Evolutionary conservation across 2,113 vertebrate genomes (phyloP).

Genomic region (Delphinapterus leucas): DNA sequence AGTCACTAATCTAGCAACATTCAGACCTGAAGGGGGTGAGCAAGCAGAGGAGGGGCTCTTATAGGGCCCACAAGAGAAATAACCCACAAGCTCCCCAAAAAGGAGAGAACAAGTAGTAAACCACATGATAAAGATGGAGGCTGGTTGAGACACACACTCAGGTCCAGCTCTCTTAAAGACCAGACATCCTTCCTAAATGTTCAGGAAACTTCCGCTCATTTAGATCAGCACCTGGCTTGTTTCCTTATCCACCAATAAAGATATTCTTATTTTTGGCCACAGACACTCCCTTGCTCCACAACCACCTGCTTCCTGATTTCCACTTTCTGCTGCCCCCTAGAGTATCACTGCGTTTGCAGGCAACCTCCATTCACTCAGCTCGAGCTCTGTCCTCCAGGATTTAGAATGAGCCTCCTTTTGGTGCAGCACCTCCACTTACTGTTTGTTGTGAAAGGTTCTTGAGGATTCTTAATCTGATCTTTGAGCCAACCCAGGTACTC

Average conservation of each 20-base stretch:
- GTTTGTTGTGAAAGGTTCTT: background rate
- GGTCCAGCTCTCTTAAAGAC: background rate
- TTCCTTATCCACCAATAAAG: slow-evolving; percentile 12
- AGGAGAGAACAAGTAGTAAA: background rate
- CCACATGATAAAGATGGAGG: background rate
- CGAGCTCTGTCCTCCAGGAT: background rate
- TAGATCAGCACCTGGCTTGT: background rate
- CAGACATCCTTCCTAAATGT: slow-evolving; percentile 27
- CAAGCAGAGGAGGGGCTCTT: background rate
- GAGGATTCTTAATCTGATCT: background rate
- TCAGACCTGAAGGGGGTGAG: background rate
- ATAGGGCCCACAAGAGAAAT: background rate
- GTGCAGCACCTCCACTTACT: background rate
- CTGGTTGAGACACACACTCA: background rate
- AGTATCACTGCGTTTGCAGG: background rate
- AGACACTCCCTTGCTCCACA: background rate
- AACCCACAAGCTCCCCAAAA: background rate
- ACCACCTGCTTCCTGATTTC: slow-evolving; percentile 40
- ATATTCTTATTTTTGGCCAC: slow-evolving; percentile 16
- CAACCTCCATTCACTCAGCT: background rate
- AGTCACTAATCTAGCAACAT: background rate
- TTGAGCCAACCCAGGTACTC: background rate
- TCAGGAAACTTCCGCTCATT: slow-evolving; percentile 35
- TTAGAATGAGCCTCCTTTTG: background rate
- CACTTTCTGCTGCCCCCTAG: background rate